Percentiles rank a stretch among this genome's conserved stretches.
Evolutionary conservation across 1,140 invertebrate genomes (phyloP).

Genomic region (Gerris buenoi): DNA sequence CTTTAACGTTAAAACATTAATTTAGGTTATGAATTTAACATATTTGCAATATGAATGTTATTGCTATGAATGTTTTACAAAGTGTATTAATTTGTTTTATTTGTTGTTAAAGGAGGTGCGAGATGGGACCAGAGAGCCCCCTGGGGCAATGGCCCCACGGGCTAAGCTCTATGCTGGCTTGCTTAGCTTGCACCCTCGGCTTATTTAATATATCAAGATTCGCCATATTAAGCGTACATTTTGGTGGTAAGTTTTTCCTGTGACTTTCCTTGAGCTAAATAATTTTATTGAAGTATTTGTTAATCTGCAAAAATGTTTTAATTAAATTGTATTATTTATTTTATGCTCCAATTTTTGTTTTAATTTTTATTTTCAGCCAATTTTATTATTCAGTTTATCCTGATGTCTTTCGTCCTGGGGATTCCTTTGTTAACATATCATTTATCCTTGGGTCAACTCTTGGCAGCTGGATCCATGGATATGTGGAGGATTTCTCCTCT

Average conservation of each 20-base stretch:
- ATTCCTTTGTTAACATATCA: conserved; percentile 73
- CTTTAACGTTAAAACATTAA: too few relatives aligned
- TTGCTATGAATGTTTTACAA: too few relatives aligned
- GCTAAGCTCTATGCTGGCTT: conserved; percentile 61
- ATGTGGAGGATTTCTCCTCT: conserved; percentile 88
- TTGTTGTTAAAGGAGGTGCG: conserved; percentile 21
- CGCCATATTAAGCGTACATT: conserved; percentile 69
- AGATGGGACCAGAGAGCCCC: conserved; percentile 28
- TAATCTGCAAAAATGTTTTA: not conserved
- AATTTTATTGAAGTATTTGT: not conserved
- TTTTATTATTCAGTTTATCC: conserved; percentile 76
- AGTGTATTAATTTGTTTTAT: too few relatives aligned
- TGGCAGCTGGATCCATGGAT: conserved; percentile 67
- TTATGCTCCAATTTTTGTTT: conserved; percentile 1
- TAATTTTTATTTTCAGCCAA: conserved; percentile 44
- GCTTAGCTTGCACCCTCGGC: conserved; percentile 67
- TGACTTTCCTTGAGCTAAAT: not conserved
- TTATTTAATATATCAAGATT: conserved; percentile 80
- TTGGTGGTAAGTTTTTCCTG: conserved; percentile 46
- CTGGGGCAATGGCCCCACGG: conserved; percentile 58
- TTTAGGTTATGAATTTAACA: too few relatives aligned
- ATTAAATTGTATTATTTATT: not conserved
- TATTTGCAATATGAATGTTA: too few relatives aligned
- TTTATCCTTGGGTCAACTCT: conserved; percentile 66
- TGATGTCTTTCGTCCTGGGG: conserved; percentile 67